Evolutionary conservation across 2,113 vertebrate genomes (phyloP), one percentile per base, ranked within the genome.

Genomic region (Cavia porcellus): DNA sequence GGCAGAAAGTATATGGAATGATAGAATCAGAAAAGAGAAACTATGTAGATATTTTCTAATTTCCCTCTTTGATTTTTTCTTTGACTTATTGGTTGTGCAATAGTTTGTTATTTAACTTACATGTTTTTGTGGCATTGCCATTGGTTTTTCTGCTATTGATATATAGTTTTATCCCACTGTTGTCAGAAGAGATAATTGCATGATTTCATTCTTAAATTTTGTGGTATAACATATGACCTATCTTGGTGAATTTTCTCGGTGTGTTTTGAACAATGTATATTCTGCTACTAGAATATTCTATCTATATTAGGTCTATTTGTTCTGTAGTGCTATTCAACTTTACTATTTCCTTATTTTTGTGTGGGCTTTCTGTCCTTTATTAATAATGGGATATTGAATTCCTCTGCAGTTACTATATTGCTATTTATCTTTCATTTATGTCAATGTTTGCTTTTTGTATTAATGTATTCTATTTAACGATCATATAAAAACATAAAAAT

Each of bases 1-100:
- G 32, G 7, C n/a, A 79, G 50, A 94, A 72, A 91, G 90, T 89
- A 68, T 82, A 77, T 57, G 75, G 32, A 64, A 82, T 90, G 50
- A 93, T 12, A 92, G 84, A 92, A 70, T 88, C 24, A 80, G 61
- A 66, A 66, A 35, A 32, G 45, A 32, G n/a, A 61, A 83, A 25
- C 15, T 62, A 32, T 62, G 59, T 24, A 45, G 38, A 45, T 84
- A 84, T 84, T 84, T 62, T 62, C 59, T 28, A 62, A 84, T 38
- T 64, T 62, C 14, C 4, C 22, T 57, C 9, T 59, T 59, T n/a
- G 28, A 57, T 8, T 45, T 62, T 22, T 66, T 86, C 42, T 86
- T 66, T 35, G 42, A 50, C 42, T 5, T 17, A 57, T 57, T 57
- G 14, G 14, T 57, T 66, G 24, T 47, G 45, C 24, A 30, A 22